Base-by-base conservation (phyloP, 2,888 invertebrate genomes). In the Schizaphis graminum region DNA sequence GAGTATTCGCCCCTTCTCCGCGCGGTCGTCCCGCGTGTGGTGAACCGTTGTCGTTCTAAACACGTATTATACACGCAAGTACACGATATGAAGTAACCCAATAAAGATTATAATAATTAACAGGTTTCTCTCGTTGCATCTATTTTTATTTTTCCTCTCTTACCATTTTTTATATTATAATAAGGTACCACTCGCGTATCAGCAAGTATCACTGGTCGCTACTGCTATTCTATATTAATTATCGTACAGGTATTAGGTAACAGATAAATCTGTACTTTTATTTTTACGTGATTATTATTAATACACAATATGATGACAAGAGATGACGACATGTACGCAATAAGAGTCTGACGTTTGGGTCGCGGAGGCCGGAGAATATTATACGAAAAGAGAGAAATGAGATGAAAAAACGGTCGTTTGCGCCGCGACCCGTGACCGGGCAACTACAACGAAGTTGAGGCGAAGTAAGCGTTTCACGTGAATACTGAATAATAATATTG, bases 101-200 rank as follows among this genome's bases (percentile, higher is more conserved):
- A 84, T 49, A 84, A 53, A 91, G 53, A 84, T 91, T 56, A 56
- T 44, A 56, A 85, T 35, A 88, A 53, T 53, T 35, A 53, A 88
- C 92, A 49, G 67, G 67, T 88, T 92, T 92, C 88, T 88, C 21
- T 92, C 67, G 44, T 92, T 88, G 86, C 21, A 61, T 92, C 35
- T 87, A 87, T 67, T 92, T 88, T 41, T 16, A 67, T 86, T 91
- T 61, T 57, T 86, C 47, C 16, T 85, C 16, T 88, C 21, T 21
- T 88, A 77, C 41, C 21, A 47, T 47, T 26, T 86, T 86, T 86
- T 61, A 61, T 57, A n/a, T 10, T 28, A n/a, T 67, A 28, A n/a
- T n/a, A 11, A 0, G 35, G 57, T 56, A 41, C 49, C 44, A 56
- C 11, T 16, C 24, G 21, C 11, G 26, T 77, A 77, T 53, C 67